phyloP scores from a whole-genome alignment of 1,140 invertebrate genomes.

The Euwallacea similis region DNA sequence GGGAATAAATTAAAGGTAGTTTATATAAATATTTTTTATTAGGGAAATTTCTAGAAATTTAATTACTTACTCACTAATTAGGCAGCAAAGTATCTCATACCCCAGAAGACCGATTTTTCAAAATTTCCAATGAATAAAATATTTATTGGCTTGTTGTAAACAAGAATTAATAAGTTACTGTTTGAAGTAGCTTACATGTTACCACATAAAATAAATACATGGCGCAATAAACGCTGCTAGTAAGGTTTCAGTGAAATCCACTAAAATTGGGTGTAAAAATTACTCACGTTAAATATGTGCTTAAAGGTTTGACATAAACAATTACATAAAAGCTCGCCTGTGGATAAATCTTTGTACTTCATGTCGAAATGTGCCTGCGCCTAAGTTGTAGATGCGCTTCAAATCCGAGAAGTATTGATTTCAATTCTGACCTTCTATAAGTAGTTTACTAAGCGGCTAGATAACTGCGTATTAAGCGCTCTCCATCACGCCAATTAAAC shows the following conservation, averaged over 20 bases:
- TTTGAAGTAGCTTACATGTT: background rate
- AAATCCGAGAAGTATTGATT: too few relatives aligned
- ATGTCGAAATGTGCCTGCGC: background rate
- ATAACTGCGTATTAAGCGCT: background rate
- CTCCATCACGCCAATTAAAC: too few relatives aligned
- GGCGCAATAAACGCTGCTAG: background rate
- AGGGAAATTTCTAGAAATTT: too few relatives aligned
- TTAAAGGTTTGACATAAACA: slow-evolving; percentile 12
- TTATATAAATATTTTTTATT: too few relatives aligned
- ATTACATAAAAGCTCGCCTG: background rate
- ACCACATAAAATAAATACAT: slow-evolving; percentile 8
- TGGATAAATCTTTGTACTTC: background rate
- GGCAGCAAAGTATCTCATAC: too few relatives aligned
- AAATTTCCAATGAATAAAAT: background rate
- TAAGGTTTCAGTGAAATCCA: slow-evolving; percentile 6
- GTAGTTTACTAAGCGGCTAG: too few relatives aligned
- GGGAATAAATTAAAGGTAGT: background rate
- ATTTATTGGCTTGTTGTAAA: background rate
- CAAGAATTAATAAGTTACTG: background rate
- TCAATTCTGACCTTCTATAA: too few relatives aligned
- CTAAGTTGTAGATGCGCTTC: too few relatives aligned
- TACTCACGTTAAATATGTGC: slow-evolving; percentile 5
- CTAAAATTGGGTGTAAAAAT: slow-evolving; percentile 11
- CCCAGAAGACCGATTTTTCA: too few relatives aligned
- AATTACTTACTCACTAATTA: too few relatives aligned